phyloP scores from a whole-genome alignment of 1,140 invertebrate genomes.

The Hylaeus volcanicus region DNA sequence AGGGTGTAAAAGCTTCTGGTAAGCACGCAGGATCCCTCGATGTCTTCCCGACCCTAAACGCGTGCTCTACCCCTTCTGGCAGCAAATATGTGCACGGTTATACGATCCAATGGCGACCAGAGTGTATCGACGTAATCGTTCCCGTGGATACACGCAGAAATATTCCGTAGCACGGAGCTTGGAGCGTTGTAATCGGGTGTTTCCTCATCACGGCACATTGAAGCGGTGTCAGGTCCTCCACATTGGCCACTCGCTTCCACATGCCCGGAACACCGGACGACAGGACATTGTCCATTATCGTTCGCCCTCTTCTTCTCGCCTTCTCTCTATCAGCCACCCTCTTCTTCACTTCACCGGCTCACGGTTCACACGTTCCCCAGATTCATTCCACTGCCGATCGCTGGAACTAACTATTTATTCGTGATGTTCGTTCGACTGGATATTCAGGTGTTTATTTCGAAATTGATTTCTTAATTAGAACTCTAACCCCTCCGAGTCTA shows the following conservation, averaged over 20 bases:
- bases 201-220: conserved; percentile 76
- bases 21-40: conserved; percentile 18
- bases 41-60: background rate
- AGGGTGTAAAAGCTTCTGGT: conserved; percentile 5
- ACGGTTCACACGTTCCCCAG: background rate
- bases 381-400: background rate
- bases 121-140: conserved; percentile 53
- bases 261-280: conserved; percentile 66
- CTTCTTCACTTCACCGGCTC: background rate
- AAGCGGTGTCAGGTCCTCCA: conserved; percentile 74
- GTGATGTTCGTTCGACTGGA: no score
- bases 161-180: conserved; percentile 35
- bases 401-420: no score
- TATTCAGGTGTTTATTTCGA: no score
- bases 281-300: conserved; percentile 79
- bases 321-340: conserved; percentile 1
- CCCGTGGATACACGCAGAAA: conserved; percentile 59
- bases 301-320: conserved; percentile 48
- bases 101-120: conserved; percentile 25
- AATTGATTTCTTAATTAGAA: no score
- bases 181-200: conserved; percentile 74
- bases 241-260: conserved; percentile 58
- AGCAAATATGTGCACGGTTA: conserved; percentile 49
- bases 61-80: conserved; percentile 14
- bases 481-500: no score